Base-by-base conservation (phyloP, 2,797 vertebrate species). In the Coracias cyanogaster region DNA sequence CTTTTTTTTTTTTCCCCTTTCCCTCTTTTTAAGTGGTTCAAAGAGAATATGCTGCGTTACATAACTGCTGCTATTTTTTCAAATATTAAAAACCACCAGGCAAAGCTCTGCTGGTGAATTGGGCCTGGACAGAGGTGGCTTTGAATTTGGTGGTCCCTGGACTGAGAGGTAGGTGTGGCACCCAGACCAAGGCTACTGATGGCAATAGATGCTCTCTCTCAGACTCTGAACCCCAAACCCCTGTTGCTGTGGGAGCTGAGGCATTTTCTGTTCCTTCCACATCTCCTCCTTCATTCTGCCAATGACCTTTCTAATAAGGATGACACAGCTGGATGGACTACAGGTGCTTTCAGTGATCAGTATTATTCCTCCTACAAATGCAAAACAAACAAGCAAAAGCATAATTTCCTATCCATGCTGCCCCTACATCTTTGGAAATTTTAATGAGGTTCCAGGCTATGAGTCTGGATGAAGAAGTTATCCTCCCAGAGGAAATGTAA, bases 401-500 rank as follows among this genome's bases (percentile, higher is more conserved):
- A 21, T 73, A 0, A 84, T 86, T 90, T 85, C 39, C 28, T 62
- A 15, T 41, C 3, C 10, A 52, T 62, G 18, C 25, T 81, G 19
- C 39, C 39, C 65, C 8, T 52, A 39, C 8, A 28, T n/a, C 28
- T 64, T 49, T 22, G 69, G 66, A 88, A 83, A 76, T 86, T 78
- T 79, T 94, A 25, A 54, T 89, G 71, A 77, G 31, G 76, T 82
- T 77, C 37, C 74, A 86, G 55, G 66, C 82, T 95, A 51, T 73
- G 73, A 37, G 31, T 91, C 67, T 94, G 80, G 87, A 94, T 93
- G 82, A 94, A 93, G 67, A 89, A 67, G 37, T 73, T 95, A 55
- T 93, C 91, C 91, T 95, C 96, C 95, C 67, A 94, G 85, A 93
- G 93, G 94, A 93, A 94, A 86, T 76, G 77, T 61, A 85, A 94